Conservation (phyloP, 2,797 vertebrate species). For the Mormyrus proboscirostris region DNA sequence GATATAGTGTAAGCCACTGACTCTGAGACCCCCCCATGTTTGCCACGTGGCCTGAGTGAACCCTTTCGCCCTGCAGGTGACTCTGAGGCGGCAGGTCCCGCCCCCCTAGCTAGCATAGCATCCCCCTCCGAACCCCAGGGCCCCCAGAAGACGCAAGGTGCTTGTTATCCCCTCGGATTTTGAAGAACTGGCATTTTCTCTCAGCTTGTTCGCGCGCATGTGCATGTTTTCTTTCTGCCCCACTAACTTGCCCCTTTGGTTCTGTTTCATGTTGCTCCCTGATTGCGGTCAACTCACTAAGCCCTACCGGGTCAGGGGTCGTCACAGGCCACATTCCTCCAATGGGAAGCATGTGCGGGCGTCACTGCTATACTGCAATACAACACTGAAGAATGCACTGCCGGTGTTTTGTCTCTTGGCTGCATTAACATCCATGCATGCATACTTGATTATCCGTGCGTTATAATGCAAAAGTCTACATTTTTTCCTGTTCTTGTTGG, state of each 20-base stretch:
- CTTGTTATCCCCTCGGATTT: constrained; percentile 50
- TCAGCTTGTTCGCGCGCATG: constrained; percentile 13
- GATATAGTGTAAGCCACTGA: neutral
- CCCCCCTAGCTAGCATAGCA: constrained; percentile 69
- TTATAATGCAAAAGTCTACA: neutral
- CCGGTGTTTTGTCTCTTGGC: neutral
- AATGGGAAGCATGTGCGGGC: constrained; percentile 10
- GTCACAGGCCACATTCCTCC: constrained; percentile 21
- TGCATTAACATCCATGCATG: neutral
- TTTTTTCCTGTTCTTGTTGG: neutral
- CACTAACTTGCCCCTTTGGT: constrained; percentile 40
- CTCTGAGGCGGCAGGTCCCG: constrained; percentile 55
- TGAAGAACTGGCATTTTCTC: constrained; percentile 46
- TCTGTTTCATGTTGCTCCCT: neutral
- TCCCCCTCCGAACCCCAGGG: constrained; percentile 71
- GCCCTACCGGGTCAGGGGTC: constrained; percentile 33
- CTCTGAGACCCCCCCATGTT: neutral
- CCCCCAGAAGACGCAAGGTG: constrained; percentile 72
- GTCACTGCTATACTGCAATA: neutral
- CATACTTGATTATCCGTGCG: neutral
- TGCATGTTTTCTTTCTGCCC: constrained; percentile 36
- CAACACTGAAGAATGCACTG: neutral
- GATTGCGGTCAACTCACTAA: neutral
- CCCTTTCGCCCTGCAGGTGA: constrained; percentile 54
- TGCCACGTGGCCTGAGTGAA: constrained; percentile 23